Percentiles rank a stretch among this genome's conserved stretches.
phyloP scores from a whole-genome alignment of 2,797 vertebrate genomes.

The Hydrocynus forskahlii region DNA sequence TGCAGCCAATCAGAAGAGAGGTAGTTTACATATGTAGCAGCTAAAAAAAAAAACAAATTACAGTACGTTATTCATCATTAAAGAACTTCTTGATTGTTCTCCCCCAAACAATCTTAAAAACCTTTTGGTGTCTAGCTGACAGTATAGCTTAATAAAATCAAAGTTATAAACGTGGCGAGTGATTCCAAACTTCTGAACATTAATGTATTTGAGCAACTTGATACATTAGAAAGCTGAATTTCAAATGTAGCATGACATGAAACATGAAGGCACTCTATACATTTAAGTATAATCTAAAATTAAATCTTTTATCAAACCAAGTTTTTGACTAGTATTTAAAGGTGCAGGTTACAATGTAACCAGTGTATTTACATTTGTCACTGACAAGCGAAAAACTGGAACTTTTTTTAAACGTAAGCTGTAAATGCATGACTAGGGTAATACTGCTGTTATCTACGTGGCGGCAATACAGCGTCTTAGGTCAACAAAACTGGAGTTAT shows the following conservation, averaged over 20 bases:
- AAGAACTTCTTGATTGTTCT: no score
- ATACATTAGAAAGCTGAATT: constrained; percentile 31
- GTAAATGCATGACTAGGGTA: constrained; percentile 1
- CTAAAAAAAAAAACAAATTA: no score
- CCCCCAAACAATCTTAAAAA: no score
- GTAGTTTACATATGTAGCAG: no score
- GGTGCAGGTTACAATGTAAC: not conserved
- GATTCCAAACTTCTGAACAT: no score
- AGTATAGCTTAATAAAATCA: no score
- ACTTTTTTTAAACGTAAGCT: not conserved
- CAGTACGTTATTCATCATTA: no score
- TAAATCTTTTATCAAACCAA: not conserved
- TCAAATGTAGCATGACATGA: constrained; percentile 40
- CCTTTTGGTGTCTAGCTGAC: no score
- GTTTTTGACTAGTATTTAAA: not conserved
- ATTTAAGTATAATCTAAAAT: not conserved
- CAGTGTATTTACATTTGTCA: no score
- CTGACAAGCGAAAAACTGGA: not conserved
- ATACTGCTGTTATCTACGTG: not conserved
- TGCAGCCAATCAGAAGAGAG: no score
- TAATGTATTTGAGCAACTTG: not conserved
- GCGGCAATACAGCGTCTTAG: constrained; percentile 3
- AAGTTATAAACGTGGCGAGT: no score
- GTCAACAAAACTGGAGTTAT: not conserved
- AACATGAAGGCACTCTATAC: constrained; percentile 18